Evolutionary conservation across 1,140 invertebrate genomes (phyloP).

Genomic region (Drosophila prosaltans): DNA sequence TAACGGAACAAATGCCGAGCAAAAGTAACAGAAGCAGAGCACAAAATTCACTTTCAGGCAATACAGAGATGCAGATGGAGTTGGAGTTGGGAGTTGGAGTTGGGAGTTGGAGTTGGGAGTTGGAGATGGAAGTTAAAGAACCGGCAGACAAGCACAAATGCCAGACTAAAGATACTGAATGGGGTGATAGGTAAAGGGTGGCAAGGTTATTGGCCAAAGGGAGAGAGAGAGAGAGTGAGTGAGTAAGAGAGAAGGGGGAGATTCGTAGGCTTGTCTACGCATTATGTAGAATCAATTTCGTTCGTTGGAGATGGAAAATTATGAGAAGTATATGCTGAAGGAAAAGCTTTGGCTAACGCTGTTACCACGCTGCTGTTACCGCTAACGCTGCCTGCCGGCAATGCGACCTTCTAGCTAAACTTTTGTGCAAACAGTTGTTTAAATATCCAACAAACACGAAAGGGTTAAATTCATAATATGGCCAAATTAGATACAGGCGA

Average conservation of each 20-base stretch:
- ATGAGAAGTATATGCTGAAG: slow-evolving; percentile 38
- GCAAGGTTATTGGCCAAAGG: slow-evolving; percentile 7
- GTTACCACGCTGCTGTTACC: background rate
- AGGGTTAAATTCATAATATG: slow-evolving; percentile 81
- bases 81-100: background rate
- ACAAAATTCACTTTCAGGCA: slow-evolving; percentile 68
- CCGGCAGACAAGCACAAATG: background rate
- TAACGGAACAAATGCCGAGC: slow-evolving; percentile 29
- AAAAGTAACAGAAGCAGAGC: slow-evolving; percentile 29
- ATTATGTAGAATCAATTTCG: slow-evolving; percentile 73
- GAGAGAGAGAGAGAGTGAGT: slow-evolving; percentile 32
- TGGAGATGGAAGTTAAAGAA: background rate
- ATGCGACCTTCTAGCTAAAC: slow-evolving; percentile 73
- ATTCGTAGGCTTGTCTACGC: slow-evolving; percentile 43
- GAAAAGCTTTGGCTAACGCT: slow-evolving; percentile 19
- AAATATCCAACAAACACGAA: slow-evolving; percentile 79
- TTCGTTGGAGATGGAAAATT: slow-evolving; percentile 46
- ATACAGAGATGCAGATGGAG: slow-evolving; percentile 53
- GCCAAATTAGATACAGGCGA: slow-evolving; percentile 75
- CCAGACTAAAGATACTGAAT: background rate
- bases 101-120: background rate
- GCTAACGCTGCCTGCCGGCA: slow-evolving; percentile 34
- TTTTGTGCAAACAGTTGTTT: slow-evolving; percentile 81
- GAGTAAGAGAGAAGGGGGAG: no score
- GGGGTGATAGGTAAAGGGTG: background rate